These are phyloP conservation scores for Carcina quercana DNA, from an alignment of 2,888 invertebrate genomes.

Conservation along the genomic window DNA sequence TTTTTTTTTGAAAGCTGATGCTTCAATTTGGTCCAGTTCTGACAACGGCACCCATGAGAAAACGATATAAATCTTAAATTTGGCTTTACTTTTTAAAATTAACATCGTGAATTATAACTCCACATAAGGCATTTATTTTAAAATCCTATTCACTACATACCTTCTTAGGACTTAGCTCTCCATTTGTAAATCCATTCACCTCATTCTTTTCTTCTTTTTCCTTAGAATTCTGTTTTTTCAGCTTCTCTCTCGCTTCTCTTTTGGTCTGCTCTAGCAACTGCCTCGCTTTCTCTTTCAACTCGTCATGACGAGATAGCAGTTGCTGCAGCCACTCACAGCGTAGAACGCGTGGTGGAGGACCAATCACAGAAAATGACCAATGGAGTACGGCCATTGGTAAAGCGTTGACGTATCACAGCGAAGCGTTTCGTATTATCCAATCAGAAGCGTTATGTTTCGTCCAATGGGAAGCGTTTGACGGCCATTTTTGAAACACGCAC, in stretches of 20 bases:
- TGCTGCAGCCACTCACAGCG: conserved; percentile 62
- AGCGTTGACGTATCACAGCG: conserved; percentile 17
- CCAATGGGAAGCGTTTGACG: conserved; percentile 27
- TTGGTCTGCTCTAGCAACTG: conserved; percentile 87
- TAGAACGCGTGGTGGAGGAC: conserved; percentile 6
- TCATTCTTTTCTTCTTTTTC: conserved; percentile 80
- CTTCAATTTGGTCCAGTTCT: too few relatives aligned
- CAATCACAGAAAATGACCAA: conserved; percentile 24
- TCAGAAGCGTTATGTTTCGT: conserved; percentile 34
- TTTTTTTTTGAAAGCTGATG: too few relatives aligned
- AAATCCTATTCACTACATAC: conserved; percentile 27
- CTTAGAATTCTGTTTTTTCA: conserved; percentile 41
- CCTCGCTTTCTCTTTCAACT: conserved; percentile 88
- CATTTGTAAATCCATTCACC: conserved; percentile 46
- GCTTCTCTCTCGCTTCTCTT: conserved; percentile 75
- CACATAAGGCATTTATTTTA: background rate
- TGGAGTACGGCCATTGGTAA: conserved; percentile 15
- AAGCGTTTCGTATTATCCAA: conserved; percentile 16
- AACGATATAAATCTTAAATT: too few relatives aligned
- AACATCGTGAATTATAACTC: too few relatives aligned
- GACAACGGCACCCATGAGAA: too few relatives aligned
- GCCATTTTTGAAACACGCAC: conserved; percentile 38
- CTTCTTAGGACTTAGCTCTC: conserved; percentile 57
- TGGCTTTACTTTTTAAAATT: too few relatives aligned
- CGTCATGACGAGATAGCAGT: conserved; percentile 86